Evolutionary conservation across 2,113 vertebrate species (phyloP), one percentile per base, ranked within the genome.

Genomic region (Lasiurus cinereus): DNA sequence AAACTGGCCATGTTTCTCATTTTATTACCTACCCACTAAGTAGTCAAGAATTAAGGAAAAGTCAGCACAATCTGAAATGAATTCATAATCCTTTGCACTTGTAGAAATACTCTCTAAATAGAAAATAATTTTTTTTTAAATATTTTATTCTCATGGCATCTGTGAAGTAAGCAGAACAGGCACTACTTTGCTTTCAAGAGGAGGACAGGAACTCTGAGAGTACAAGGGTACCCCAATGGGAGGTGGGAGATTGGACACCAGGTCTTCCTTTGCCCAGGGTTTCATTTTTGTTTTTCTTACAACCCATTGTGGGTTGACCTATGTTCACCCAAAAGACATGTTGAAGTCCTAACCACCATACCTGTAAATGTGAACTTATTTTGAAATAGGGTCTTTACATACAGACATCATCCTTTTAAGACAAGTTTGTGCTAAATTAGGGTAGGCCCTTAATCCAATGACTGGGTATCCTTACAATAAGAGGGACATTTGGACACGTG

Each of bases 1-100:
- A 79, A 90, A 46, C 93, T 76, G 92, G 56, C 91, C 91, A 27
- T 90, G 36, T 92, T 94, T 96, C 94, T 93, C 27, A 50, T 94
- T 92, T 87, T 67, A 64, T 95, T 90, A 92, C 92, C 76, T 90
- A 91, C 79, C 93, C 72, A 94, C 90, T 94, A 95, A 92, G 80
- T 92, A 94, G 90, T 96, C 96, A 94, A 4, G 18, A 95, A 93
- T 90, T 94, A 79, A 76, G 95, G 62, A 59, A 76, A 92, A 94
- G 90, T 94, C 93, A 95, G 88, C 52, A 59, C 46, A 95, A 94
- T 92, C 67, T 95, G 88, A 72, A 94, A 88, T 90, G 80, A 95
- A 95, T 95, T 93, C 94, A 46, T 54, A 84, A 95, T 93, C 72
- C 70, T 31, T 96, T 87, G 80, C 72, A 95, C 94, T 94, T 90